Base-by-base conservation (phyloP, 2,113 vertebrate species). In the Salvator merianae region DNA sequence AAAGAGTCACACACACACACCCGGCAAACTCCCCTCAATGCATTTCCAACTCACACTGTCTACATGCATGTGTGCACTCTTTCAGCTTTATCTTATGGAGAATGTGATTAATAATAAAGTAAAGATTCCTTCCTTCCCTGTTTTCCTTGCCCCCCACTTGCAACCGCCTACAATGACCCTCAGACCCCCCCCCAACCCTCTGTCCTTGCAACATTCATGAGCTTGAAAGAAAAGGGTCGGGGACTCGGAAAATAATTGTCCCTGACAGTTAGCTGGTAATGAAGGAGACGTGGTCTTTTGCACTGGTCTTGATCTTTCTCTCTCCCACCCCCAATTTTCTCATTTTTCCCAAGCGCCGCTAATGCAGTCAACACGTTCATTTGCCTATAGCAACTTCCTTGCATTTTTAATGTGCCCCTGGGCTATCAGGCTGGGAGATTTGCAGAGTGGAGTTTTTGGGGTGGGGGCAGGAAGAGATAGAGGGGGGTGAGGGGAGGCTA, bases 361-460 rank as follows among this genome's bases (percentile, higher is more conserved):
- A 86, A 89, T 84, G 81, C 90, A 84, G 73, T 30, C 47, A 59
- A 53, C 53, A 5, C 50, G 24, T 32, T 85, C 79, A 87, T 87
- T 87, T 84, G 81, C 90, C 83, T 87, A 77, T 55, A 87, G 90
- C 83, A 62, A 66, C 59, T 78, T 82, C 32, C 63, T 74, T 89
- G 85, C 83, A 89, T 91, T 84, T 89, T 89, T 91, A 83, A 91
- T 88, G 71, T 53, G 72, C 86, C 90, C 80, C 12, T 32, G 65
- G 86, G 88, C 88, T 88, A 87, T 13, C 34, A 32, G 80, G 14
- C 28, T 55, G 72, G 63, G 9, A 69, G 73, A 43, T 77, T 36
- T 9, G 26, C 68, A 59, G 75, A 70, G 36, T 12, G n/a, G 72
- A 26, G 36, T 34, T 76, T 71, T 59, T 50, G 22, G 10, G 24